Base-by-base conservation (phyloP, 2,797 vertebrate species). In the Brachyalestes nurse region DNA sequence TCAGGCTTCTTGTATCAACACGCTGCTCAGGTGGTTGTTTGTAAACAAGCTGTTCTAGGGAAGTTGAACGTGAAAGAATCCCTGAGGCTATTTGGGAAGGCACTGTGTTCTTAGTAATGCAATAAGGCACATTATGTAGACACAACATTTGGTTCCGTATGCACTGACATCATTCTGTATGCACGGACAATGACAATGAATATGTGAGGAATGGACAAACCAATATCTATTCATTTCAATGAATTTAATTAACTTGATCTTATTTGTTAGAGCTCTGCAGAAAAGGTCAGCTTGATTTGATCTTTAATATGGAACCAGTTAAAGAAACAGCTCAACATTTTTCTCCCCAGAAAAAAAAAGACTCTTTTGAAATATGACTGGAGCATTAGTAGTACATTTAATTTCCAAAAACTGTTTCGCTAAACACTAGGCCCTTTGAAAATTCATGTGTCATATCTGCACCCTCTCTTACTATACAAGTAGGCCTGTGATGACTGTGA, bases 161-260 rank as follows among this genome's bases (percentile, higher is more conserved):
- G 42, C 6, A 45, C 42, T 45, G 10, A 6, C 6, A 78, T 69
- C 6, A 13, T 6, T 42, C n/a, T 55, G 14, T 47, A 34, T 53
- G 28, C 28, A 28, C 28, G 28, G 53, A 70, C 77, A 38, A 70
- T 81, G 57, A 60, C 10, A 83, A 66, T 80, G 77, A 34, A 34
- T 4, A 47, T 38, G 58, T 64, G 23, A 82, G 28, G 71, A 58
- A 19, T 80, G 71, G 77, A 84, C 77, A 86, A 80, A 80, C 42
- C 53, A 78, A 53, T 64, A 72, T 21, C 7, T 40, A 14, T 45
- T 82, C 7, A 75, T 42, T 34, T 16, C 6, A 66, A 42, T 57
- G 4, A 55, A 38, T 62, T 3, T 14, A 76, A 7, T 40, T 8
- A 42, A 49, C 10, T 6, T 14, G 9, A 49, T 49, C 47, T 49